Conservation (phyloP, 2,113 vertebrate genomes). For the Pyxicephalus adspersus region DNA sequence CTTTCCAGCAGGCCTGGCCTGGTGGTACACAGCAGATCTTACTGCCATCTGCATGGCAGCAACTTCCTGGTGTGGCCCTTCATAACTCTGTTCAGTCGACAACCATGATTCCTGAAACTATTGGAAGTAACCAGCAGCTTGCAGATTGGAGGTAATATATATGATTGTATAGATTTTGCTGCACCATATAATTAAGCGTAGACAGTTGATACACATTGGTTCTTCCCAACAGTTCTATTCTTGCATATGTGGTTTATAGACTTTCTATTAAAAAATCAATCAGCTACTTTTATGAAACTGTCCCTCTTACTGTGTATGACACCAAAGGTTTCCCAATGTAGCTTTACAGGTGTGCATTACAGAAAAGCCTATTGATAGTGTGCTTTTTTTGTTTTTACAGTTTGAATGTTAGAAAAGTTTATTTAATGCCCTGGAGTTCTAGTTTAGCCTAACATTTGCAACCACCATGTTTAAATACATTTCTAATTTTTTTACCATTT, state of each 20-base stretch:
- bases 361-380: no score
- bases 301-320: no score
- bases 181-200: background rate
- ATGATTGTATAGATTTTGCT: background rate
- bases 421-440: no score
- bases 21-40: slow-evolving; percentile 95
- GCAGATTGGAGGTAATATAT: slow-evolving; percentile 85
- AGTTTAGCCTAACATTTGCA: no score
- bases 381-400: no score
- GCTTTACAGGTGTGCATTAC: no score
- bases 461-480: no score
- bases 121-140: slow-evolving; percentile 78
- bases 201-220: no score
- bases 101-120: slow-evolving; percentile 82
- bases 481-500: no score
- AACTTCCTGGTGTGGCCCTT: slow-evolving; percentile 91
- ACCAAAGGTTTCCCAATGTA: no score
- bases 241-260: background rate
- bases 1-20: slow-evolving; percentile 93
- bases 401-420: no score
- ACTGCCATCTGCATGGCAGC: slow-evolving; percentile 96
- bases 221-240: no score
- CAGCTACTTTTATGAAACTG: background rate
- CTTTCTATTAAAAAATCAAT: background rate
- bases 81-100: slow-evolving; percentile 88